These are phyloP conservation scores for Cavia aperea DNA, from an alignment of 2,113 vertebrate species.

Conservation along the genomic window DNA sequence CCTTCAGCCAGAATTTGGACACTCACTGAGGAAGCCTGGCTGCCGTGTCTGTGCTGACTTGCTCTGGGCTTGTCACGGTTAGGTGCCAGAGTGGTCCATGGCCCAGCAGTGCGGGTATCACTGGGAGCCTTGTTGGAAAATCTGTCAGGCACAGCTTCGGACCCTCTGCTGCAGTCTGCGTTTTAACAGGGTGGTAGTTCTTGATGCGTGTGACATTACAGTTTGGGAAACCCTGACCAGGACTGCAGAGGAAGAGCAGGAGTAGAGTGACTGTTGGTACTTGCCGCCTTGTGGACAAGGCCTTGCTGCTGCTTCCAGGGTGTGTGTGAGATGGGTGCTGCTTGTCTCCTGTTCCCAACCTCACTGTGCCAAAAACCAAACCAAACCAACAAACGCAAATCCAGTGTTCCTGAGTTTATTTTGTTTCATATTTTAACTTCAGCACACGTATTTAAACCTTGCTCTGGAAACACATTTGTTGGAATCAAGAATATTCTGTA, in stretches of 20 bases:
- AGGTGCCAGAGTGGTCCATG: background rate
- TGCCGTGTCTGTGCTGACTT: background rate
- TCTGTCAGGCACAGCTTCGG: background rate
- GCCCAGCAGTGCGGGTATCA: background rate
- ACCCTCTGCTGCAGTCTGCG: background rate
- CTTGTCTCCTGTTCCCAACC: no score
- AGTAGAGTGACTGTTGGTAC: background rate
- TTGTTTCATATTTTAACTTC: background rate
- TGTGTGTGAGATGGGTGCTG: fast-evolving
- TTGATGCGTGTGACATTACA: no score
- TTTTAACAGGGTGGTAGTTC: background rate
- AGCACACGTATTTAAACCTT: background rate
- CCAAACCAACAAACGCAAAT: background rate
- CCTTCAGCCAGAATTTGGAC: background rate
- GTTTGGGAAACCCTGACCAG: background rate
- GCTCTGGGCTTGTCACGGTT: background rate
- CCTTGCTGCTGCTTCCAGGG: background rate
- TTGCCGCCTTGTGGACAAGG: fast-evolving
- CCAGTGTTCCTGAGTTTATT: background rate
- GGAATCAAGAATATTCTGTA: background rate
- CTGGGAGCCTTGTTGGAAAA: background rate
- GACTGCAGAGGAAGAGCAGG: background rate
- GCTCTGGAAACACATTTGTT: background rate
- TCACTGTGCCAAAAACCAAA: background rate
- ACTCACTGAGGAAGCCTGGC: fast-evolving